These are phyloP conservation scores for Fulica atra DNA, from an alignment of 2,113 vertebrate genomes.

Conservation along the genomic window DNA sequence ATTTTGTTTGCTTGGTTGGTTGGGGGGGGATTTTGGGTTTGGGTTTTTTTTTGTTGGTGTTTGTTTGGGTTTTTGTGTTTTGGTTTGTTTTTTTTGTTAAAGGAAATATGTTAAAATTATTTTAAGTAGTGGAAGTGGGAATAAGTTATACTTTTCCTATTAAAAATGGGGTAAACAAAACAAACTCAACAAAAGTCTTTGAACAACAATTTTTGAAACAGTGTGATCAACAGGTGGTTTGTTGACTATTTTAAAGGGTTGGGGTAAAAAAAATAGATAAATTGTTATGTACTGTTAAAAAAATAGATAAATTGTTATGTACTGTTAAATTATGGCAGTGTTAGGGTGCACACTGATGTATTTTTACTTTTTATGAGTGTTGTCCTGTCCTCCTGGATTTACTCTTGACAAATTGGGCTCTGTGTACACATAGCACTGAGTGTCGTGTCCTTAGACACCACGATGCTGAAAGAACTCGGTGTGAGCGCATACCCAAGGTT, in stretches of 20 bases:
- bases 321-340: no score
- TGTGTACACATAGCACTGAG: neutral
- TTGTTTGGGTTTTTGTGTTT: no score
- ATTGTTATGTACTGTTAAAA: neutral
- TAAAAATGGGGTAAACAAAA: neutral
- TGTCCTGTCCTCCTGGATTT: neutral
- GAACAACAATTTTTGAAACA: neutral
- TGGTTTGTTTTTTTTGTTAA: neutral
- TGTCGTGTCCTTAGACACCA: neutral
- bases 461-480: neutral
- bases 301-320: neutral
- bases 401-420: neutral
- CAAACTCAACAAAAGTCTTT: neutral
- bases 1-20: neutral
- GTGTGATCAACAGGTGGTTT: neutral
- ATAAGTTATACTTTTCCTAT: neutral
- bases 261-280: neutral
- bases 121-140: neutral
- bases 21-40: neutral
- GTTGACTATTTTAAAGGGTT: neutral
- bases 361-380: neutral
- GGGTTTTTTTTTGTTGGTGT: neutral
- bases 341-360: neutral
- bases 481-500: neutral
- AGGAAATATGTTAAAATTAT: constrained; percentile 15